Evolutionary conservation across 2,113 vertebrate species (phyloP).

Genomic region (Rhinopithecus roxellana): DNA sequence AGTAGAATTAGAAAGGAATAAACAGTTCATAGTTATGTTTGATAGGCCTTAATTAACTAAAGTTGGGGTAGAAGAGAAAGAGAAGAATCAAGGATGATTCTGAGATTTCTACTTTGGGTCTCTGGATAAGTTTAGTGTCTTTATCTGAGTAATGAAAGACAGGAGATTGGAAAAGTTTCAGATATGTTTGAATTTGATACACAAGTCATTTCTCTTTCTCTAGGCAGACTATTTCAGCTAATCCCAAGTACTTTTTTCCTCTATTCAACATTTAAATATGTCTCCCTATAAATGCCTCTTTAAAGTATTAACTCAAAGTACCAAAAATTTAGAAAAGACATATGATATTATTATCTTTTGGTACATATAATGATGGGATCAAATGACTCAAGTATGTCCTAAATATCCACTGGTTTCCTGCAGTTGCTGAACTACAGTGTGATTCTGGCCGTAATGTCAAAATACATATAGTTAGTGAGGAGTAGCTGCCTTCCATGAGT

Average conservation of each 20-base stretch:
- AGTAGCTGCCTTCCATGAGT: neutral
- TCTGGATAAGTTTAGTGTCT: neutral
- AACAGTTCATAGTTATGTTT: neutral
- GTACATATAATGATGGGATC: neutral
- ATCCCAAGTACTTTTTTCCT: neutral
- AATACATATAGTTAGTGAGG: neutral
- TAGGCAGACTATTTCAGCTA: neutral
- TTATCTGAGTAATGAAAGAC: neutral
- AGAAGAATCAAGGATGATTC: neutral
- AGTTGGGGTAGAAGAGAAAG: neutral
- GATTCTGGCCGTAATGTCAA: neutral
- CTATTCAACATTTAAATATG: neutral
- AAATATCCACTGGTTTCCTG: neutral
- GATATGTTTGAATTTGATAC: neutral
- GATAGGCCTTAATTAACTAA: neutral
- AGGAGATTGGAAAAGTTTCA: neutral
- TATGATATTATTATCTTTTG: neutral
- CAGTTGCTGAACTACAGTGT: neutral
- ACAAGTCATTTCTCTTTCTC: neutral
- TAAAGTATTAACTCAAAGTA: slow-evolving; percentile 9
- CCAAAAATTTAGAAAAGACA: neutral
- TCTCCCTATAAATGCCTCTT: neutral
- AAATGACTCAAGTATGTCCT: neutral
- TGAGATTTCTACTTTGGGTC: neutral
- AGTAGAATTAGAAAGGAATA: neutral